Evolutionary conservation across 1,140 invertebrate genomes (phyloP).

Genomic region (Atta colombica): DNA sequence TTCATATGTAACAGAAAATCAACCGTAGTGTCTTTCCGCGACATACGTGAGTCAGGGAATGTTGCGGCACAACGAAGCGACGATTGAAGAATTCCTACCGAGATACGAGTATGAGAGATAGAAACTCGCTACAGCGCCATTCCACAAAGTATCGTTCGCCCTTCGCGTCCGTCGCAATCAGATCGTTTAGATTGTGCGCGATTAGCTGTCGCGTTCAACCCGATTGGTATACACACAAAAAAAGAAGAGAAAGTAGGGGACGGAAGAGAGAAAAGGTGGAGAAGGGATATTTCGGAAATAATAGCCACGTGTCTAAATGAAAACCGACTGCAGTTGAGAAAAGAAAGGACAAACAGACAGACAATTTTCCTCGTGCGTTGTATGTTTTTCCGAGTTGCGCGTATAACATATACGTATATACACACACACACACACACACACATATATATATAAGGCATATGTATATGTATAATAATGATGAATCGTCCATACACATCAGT

Average conservation of each 20-base stretch:
- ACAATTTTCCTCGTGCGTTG: constrained; percentile 20
- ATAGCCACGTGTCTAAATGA: neutral
- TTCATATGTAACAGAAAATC: neutral
- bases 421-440: too few relatives aligned
- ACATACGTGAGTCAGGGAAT: neutral
- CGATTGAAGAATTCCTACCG: neutral
- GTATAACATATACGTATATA: neutral
- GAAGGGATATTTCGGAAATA: neutral
- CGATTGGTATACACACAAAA: neutral
- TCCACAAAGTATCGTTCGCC: constrained; percentile 50
- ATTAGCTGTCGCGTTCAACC: neutral
- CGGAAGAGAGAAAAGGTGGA: too few relatives aligned
- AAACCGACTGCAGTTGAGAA: neutral
- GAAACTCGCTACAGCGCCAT: constrained; percentile 55
- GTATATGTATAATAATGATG: too few relatives aligned
- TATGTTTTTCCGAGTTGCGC: constrained; percentile 18
- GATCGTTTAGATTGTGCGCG: neutral
- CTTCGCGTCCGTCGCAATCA: constrained; percentile 53
- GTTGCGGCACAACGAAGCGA: neutral
- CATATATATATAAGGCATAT: too few relatives aligned
- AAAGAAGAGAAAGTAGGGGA: neutral
- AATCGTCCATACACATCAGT: constrained; percentile 20
- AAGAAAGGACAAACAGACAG: neutral
- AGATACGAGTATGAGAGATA: too few relatives aligned
- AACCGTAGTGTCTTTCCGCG: neutral